Evolutionary conservation across 2,113 vertebrate species (phyloP), one percentile per base, ranked within the genome.

Genomic region (Rhea americana): DNA sequence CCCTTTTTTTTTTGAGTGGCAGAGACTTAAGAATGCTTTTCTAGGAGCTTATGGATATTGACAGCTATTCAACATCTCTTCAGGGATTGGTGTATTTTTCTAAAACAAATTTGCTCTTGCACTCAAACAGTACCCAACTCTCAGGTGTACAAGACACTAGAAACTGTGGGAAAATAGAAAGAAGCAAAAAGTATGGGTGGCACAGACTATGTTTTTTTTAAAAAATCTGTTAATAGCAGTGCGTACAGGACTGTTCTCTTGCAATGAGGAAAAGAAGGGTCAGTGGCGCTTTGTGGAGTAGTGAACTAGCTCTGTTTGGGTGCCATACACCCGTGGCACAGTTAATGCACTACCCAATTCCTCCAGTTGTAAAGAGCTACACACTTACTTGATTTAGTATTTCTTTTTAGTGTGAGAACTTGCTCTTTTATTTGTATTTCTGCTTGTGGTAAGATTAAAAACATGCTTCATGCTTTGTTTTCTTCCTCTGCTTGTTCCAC

Each of bases 291-390:
- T 56, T 62, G 28, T n/a, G 55, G 55, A 32, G 13, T 14, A 30
- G 55, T 58, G 70, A 5, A n/a, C 0, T 3, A 41, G 70, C 25
- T 71, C 9, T 2, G 0, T 47, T 32, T 45, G 11, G 3, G 48
- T 76, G 19, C 32, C 5, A 26, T 51, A 35, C 8, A 12, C 58
- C 45, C 51, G 28, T 41, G 68, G 35, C 66, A 26, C 17, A 66
- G 70, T 32, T 78, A 68, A 58, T 61, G 18, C 73, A 37, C 18
- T 81, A 35, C 32, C 43, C 3, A 4, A 0, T 6, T 41, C 35
- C 51, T 80, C 48, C 11, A 28, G 16, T 56, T 86, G 9, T 0
- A 24, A 25, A 51, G 32, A 77, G 1, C 55, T 32, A 30, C 9
- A 32, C 5, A 10, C 55, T 32, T 58, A 32, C 51, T 81, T 41